Conservation (phyloP, 1,140 invertebrate species). For the Drosophila asahinai region DNA sequence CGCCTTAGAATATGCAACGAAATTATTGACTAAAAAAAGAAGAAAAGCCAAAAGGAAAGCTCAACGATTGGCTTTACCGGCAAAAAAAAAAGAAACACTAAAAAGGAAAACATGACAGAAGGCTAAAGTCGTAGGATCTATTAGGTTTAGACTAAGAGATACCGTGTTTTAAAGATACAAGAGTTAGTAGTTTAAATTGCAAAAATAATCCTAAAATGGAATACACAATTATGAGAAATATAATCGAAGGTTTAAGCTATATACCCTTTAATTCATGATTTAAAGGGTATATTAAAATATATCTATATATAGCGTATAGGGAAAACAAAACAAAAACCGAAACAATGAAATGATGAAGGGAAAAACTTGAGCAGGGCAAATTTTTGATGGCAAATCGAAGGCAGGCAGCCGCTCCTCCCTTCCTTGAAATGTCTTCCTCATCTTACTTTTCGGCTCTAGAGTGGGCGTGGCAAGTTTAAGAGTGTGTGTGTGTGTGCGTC, state of each 20-base stretch:
- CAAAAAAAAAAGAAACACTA: neutral
- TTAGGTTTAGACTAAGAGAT: neutral
- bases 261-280: neutral
- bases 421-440: slow-evolving; percentile 1
- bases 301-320: slow-evolving; percentile 1
- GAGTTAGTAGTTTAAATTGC: neutral
- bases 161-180: neutral
- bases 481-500: slow-evolving; percentile 22
- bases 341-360: slow-evolving; percentile 38
- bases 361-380: slow-evolving; percentile 35
- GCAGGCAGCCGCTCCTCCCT: neutral
- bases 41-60: slow-evolving; percentile 1
- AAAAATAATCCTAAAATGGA: accelerated
- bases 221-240: too few relatives aligned
- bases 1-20: slow-evolving; percentile 56
- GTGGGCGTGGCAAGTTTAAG: slow-evolving; percentile 35
- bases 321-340: slow-evolving; percentile 28
- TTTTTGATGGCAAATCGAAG: slow-evolving; percentile 79
- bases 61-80: slow-evolving; percentile 22
- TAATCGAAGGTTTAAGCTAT: neutral
- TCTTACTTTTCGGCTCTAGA: slow-evolving; percentile 15
- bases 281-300: neutral
- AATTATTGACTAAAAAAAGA: slow-evolving; percentile 21
- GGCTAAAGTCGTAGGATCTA: neutral
- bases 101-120: neutral